A percentile compares a stretch with the other conserved stretches of the same genome.
These are phyloP conservation scores for Drosophila arizonae DNA, from an alignment of 1,140 invertebrate genomes.

Conservation along the genomic window DNA sequence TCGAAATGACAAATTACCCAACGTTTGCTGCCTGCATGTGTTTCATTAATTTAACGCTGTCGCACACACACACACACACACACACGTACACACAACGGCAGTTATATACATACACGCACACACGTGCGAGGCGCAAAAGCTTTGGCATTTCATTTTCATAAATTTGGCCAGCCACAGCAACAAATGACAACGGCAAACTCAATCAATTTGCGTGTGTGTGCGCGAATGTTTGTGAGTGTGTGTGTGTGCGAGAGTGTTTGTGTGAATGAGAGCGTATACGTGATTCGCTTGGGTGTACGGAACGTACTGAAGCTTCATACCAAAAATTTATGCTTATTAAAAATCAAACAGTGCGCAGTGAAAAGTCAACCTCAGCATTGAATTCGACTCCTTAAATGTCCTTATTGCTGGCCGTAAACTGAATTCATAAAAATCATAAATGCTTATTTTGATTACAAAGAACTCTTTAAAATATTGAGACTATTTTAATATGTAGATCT, in stretches of 20 bases:
- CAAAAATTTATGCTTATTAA: slow-evolving; percentile 73
- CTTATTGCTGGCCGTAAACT: not conserved
- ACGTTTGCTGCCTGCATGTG: slow-evolving; percentile 60
- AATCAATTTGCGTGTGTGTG: slow-evolving; percentile 68
- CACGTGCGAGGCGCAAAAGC: slow-evolving; percentile 66
- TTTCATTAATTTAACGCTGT: slow-evolving; percentile 70
- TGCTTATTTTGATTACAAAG: not conserved
- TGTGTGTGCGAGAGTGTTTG: slow-evolving; percentile 30
- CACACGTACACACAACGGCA: slow-evolving; percentile 7
- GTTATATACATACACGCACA: slow-evolving; percentile 40
- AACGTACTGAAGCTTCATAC: slow-evolving; percentile 58
- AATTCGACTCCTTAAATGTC: not conserved
- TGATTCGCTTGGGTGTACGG: slow-evolving; percentile 20
- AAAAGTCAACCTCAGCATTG: slow-evolving; percentile 54
- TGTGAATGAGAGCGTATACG: slow-evolving; percentile 29
- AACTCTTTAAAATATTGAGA: not conserved
- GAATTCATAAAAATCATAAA: slow-evolving; percentile 4
- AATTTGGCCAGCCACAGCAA: slow-evolving; percentile 67
- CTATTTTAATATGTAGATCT: not conserved
- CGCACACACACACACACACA: slow-evolving; percentile 31
- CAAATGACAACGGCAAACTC: slow-evolving; percentile 76
- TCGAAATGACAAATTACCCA: slow-evolving; percentile 76
- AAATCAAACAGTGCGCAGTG: slow-evolving; percentile 71
- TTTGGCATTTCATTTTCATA: slow-evolving; percentile 74
- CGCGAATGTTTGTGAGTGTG: slow-evolving; percentile 34